Conservation (phyloP, 2,797 vertebrate species). For the Enteromius radiatus region DNA sequence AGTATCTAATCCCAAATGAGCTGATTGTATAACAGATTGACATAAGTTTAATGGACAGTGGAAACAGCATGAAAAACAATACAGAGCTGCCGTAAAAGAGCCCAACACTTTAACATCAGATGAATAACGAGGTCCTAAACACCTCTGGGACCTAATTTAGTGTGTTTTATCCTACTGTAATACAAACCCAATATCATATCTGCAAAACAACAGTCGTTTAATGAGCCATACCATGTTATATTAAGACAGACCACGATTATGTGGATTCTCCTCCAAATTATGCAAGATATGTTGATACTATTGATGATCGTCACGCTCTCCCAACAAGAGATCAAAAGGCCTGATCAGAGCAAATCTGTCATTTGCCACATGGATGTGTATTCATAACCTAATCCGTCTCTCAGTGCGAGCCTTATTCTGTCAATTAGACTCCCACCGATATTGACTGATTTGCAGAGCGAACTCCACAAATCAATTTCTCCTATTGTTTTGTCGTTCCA, state of each 20-base stretch:
- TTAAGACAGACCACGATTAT: conserved; percentile 23
- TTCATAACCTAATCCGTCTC: conserved; percentile 37
- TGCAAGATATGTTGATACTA: not conserved
- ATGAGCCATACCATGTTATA: conserved; percentile 40
- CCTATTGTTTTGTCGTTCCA: conserved; percentile 57
- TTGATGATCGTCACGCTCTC: not conserved
- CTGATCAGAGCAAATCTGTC: conserved; percentile 25
- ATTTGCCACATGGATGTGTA: not conserved
- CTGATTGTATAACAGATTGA: conserved; percentile 10
- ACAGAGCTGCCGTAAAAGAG: not conserved
- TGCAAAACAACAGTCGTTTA: conserved; percentile 24
- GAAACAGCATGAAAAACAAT: conserved; percentile 20
- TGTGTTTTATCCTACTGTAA: conserved; percentile 34
- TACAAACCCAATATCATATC: conserved; percentile 49
- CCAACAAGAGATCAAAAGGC: conserved; percentile 34
- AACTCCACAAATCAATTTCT: conserved; percentile 55
- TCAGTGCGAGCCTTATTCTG: conserved; percentile 41
- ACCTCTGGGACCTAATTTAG: conserved; percentile 47
- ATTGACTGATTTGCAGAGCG: conserved; percentile 55
- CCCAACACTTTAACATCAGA: conserved; percentile 23
- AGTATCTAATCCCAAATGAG: not conserved
- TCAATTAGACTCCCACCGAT: conserved; percentile 59
- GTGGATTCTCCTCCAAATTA: conserved; percentile 6
- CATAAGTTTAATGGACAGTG: not conserved
- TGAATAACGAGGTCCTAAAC: not conserved